Percentiles rank a stretch among this genome's conserved stretches.
phyloP scores from a whole-genome alignment of 2,888 invertebrate species.

The Flabesymbios commensalis region DNA sequence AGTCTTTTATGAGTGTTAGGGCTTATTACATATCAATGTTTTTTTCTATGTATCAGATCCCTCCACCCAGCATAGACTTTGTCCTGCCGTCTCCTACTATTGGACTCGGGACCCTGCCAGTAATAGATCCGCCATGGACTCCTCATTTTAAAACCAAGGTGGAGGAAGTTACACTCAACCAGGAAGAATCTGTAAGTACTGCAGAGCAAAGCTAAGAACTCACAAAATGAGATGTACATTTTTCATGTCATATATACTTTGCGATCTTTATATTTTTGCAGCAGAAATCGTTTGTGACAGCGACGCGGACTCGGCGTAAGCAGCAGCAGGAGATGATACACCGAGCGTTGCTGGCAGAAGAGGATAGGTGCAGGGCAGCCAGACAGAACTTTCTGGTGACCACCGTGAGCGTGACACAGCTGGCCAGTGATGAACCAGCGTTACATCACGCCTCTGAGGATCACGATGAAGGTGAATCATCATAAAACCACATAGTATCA shows the following conservation, averaged over 20 bases:
- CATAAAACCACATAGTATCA: not conserved
- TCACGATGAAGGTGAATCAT: constrained; percentile 56
- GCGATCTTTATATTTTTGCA: not conserved
- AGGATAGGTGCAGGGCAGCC: constrained; percentile 92
- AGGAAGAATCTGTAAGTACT: constrained; percentile 73
- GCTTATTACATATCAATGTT: not conserved
- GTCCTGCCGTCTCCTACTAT: constrained; percentile 98
- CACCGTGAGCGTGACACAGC: constrained; percentile 86
- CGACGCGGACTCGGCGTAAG: constrained; percentile 97
- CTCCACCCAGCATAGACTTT: constrained; percentile 98
- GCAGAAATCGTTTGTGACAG: constrained; percentile 81
- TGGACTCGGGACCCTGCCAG: constrained; percentile 79
- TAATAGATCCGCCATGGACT: constrained; percentile 99
- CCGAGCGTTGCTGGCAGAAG: constrained; percentile 90
- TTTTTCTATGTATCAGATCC: constrained; percentile 65
- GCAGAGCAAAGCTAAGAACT: not conserved
- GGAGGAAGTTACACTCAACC: constrained; percentile 97
- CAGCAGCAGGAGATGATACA: constrained; percentile 98
- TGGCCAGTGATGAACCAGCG: constrained; percentile 95
- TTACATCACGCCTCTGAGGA: constrained; percentile 71
- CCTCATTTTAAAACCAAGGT: constrained; percentile 97
- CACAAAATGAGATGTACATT: not conserved
- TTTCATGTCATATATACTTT: not conserved
- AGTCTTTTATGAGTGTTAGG: not conserved
- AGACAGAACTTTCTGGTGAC: constrained; percentile 94